Evolutionary conservation across 2,797 vertebrate genomes (phyloP).

Genomic region (Acridotheres tristis): DNA sequence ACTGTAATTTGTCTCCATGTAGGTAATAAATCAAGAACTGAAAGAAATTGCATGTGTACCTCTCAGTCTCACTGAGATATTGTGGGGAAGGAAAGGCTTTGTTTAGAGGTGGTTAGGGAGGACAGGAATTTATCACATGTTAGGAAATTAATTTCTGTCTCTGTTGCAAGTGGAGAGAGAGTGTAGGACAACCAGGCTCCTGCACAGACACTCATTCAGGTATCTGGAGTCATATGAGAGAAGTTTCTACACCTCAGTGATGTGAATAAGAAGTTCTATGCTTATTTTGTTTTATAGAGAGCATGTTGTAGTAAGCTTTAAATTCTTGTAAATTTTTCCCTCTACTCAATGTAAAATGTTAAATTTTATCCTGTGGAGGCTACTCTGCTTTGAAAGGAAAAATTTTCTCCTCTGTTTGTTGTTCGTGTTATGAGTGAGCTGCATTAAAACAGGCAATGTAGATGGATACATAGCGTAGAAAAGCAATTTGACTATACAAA

Average conservation of each 20-base stretch:
- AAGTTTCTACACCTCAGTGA: background rate
- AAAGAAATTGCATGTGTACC: background rate
- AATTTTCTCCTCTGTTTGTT: background rate
- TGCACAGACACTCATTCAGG: background rate
- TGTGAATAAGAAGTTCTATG: background rate
- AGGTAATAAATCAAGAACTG: background rate
- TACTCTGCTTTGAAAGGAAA: background rate
- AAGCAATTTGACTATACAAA: background rate
- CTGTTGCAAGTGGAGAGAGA: background rate
- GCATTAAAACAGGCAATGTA: background rate
- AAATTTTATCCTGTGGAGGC: background rate
- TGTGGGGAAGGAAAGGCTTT: background rate
- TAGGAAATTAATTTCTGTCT: background rate
- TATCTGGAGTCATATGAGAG: background rate
- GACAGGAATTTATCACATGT: background rate
- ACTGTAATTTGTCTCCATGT: background rate
- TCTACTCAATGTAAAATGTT: background rate
- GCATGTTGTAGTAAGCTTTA: background rate
- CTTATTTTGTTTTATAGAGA: background rate
- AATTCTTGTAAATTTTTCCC: background rate
- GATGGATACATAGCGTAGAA: background rate
- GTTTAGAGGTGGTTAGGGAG: background rate
- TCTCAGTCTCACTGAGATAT: background rate
- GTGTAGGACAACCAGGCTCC: background rate
- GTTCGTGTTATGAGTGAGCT: background rate